Evolutionary conservation across 1,140 invertebrate genomes (phyloP).

Genomic region (Achroia grisella): DNA sequence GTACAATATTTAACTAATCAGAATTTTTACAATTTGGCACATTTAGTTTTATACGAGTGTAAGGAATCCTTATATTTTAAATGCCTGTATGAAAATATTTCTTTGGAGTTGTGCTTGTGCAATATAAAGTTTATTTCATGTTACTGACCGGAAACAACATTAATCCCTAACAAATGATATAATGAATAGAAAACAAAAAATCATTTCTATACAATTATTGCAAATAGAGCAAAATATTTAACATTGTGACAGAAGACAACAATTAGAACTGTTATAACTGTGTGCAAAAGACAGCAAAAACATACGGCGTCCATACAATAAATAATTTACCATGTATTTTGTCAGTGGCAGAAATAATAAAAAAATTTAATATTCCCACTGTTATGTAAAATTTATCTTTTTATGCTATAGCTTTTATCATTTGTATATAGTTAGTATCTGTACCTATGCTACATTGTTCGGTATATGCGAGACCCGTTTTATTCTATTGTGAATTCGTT

Average conservation of each 20-base stretch:
- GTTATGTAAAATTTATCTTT: too few relatives aligned
- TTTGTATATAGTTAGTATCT: too few relatives aligned
- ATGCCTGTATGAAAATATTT: conserved; percentile 23
- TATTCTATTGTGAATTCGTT: conserved; percentile 25
- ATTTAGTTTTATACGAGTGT: not conserved
- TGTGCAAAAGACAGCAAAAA: too few relatives aligned
- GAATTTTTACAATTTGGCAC: conserved; percentile 49
- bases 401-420: too few relatives aligned
- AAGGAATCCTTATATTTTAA: conserved; percentile 5
- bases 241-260: not conserved
- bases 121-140: conserved; percentile 11
- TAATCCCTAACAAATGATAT: too few relatives aligned
- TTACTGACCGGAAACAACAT: conserved; percentile 43
- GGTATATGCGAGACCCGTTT: conserved; percentile 6
- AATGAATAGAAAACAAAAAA: conserved; percentile 30
- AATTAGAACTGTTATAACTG: too few relatives aligned
- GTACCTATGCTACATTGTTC: too few relatives aligned
- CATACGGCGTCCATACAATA: too few relatives aligned
- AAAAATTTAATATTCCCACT: too few relatives aligned
- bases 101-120: conserved; percentile 35
- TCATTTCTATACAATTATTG: conserved; percentile 4
- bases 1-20: conserved; percentile 16
- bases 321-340: too few relatives aligned
- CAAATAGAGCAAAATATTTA: conserved; percentile 20
- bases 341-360: too few relatives aligned